Base-by-base conservation (phyloP, 2,797 vertebrate species). In the Periparus ater region DNA sequence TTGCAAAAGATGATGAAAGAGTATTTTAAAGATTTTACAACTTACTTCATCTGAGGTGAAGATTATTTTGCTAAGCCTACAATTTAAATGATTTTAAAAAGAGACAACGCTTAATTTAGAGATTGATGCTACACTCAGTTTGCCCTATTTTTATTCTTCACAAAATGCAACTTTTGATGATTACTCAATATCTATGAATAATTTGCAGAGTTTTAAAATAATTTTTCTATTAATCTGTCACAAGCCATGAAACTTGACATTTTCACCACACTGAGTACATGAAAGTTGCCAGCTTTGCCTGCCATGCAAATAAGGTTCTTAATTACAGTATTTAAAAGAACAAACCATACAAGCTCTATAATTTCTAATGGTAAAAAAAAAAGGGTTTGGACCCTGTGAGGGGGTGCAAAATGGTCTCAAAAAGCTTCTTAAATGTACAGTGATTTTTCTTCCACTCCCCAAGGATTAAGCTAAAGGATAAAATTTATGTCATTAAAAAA, bases 211-310 rank as follows among this genome's bases (percentile, higher is more conserved):
- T 89, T 96, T 97, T 96, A 83, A 97, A 97, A 91, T 62, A 75
- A 94, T 90, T 97, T 97, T 97, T 97, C 92, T 97, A 95, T 98
- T 97, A 97, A 96, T 97, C 96, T 97, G 95, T 93, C 95, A 90
- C 79, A 95, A 96, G 78, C 82, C 83, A 91, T 96, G 89, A 97
- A 97, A 97, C 93, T 96, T 97, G 91, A 86, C 95, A 91, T 96
- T 98, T 97, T 96, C 85, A 96, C 78, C 97, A 93, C 8, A 82
- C 94, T 92, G 96, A 89, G 87, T 88, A 94, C 91, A 93, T 97
- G 96, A 97, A 97, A 98, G 96, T 96, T 95, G 85, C 94, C 95
- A 97, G 95, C 61, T 82, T 94, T 96, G 67, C 71, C 86, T 91
- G n/a, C 79, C 76, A 81, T 95, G 93, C 71, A 94, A 94, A 97